A percentile compares a stretch with the other conserved stretches of the same genome.
Evolutionary conservation across 2,888 invertebrate species (phyloP).

Genomic region (Sesia apiformis): DNA sequence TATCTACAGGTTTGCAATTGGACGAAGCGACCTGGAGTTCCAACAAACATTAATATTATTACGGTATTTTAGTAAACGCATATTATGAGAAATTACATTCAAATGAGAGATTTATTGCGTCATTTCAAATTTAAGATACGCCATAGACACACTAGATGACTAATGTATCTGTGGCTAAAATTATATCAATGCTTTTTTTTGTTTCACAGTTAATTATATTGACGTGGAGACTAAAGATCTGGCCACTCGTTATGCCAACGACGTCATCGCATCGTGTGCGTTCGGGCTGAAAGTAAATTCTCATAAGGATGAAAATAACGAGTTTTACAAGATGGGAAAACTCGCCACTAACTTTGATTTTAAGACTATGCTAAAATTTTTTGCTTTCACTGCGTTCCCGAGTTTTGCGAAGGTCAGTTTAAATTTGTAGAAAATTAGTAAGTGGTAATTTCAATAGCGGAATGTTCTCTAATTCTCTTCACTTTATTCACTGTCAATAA

Average conservation of each 20-base stretch:
- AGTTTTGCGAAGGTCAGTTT: constrained; percentile 19
- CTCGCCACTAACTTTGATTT: constrained; percentile 35
- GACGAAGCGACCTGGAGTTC: no score
- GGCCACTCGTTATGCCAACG: constrained; percentile 59
- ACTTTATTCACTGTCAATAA: no score
- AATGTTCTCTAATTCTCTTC: background rate
- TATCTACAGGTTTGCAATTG: no score
- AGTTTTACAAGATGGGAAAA: constrained; percentile 71
- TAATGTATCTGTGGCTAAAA: no score
- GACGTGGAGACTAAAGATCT: constrained; percentile 55
- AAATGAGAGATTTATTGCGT: no score
- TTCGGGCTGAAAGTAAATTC: constrained; percentile 73
- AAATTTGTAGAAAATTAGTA: background rate
- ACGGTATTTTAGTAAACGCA: no score
- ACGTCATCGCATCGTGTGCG: constrained; percentile 69
- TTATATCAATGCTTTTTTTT: no score
- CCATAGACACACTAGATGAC: no score
- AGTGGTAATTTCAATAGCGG: background rate
- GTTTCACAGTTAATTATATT: constrained; percentile 21
- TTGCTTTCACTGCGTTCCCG: constrained; percentile 20
- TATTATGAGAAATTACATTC: no score
- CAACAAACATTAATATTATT: no score
- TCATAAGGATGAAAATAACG: constrained; percentile 58
- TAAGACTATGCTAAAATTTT: constrained; percentile 20
- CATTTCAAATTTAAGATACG: no score